Evolutionary conservation across 2,113 vertebrate genomes (phyloP).

Genomic region (Cervus canadensis): DNA sequence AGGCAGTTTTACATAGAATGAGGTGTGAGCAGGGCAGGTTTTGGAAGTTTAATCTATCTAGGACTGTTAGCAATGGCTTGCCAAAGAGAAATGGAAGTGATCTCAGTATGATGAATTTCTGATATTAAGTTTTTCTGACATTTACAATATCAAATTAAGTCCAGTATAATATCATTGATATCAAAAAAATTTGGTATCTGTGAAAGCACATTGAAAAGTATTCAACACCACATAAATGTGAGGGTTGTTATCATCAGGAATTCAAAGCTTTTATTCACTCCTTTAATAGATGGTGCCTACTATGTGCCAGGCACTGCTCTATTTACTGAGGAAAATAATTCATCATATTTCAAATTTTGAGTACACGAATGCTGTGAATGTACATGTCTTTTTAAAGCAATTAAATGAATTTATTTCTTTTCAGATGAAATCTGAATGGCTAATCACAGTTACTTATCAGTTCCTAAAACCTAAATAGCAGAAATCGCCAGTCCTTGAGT

Average conservation of each 20-base stretch:
- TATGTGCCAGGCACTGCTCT: background rate
- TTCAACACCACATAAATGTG: background rate
- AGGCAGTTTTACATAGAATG: background rate
- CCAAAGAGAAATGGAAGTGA: background rate
- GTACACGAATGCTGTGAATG: background rate
- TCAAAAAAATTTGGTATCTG: background rate
- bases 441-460: constrained; percentile 57
- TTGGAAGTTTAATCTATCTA: background rate
- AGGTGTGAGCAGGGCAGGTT: background rate
- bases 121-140: constrained; percentile 1
- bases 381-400: constrained; percentile 39
- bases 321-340: background rate
- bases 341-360: constrained; percentile 11
- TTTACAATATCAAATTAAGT: constrained; percentile 37
- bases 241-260: background rate
- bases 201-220: background rate
- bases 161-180: background rate
- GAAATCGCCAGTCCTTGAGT: background rate
- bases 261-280: constrained; percentile 2
- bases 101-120: constrained; percentile 24
- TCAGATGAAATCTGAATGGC: constrained; percentile 51
- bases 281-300: constrained; percentile 3
- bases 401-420: constrained; percentile 41
- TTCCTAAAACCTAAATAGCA: constrained; percentile 40
- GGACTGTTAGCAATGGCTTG: background rate